A percentile compares a stretch with the other conserved stretches of the same genome.
Evolutionary conservation across 2,797 vertebrate genomes (phyloP).

Genomic region (Semotilus atromaculatus): DNA sequence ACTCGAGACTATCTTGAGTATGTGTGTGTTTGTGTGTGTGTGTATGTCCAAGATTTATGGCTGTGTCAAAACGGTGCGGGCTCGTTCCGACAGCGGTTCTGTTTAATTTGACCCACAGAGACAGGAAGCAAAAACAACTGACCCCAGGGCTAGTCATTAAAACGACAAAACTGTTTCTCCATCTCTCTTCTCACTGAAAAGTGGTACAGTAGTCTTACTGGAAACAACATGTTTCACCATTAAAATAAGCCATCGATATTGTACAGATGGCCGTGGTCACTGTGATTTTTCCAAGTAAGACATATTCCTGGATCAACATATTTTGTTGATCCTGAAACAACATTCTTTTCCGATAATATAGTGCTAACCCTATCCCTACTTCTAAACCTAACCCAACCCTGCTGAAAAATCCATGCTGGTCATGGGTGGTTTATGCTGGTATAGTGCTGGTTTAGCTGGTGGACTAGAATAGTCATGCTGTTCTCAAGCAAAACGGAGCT

Average conservation of each 20-base stretch:
- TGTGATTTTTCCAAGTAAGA: background rate
- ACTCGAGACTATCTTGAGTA: constrained; percentile 61
- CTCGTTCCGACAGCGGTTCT: constrained; percentile 53
- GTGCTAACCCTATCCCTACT: no score
- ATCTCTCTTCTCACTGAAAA: constrained; percentile 41
- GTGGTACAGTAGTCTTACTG: constrained; percentile 29
- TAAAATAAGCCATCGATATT: constrained; percentile 41
- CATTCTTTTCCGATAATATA: no score
- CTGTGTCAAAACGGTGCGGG: constrained; percentile 68
- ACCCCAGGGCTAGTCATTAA: constrained; percentile 67
- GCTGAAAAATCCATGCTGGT: no score
- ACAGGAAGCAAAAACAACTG: constrained; percentile 66
- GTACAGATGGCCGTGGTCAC: constrained; percentile 5
- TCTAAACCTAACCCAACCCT: no score
- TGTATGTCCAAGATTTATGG: constrained; percentile 66
- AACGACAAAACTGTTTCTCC: constrained; percentile 54
- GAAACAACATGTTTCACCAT: constrained; percentile 27
- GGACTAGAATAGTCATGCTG: no score
- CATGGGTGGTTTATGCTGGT: no score
- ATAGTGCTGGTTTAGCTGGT: no score
- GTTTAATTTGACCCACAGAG: constrained; percentile 78
- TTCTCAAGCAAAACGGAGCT: no score
- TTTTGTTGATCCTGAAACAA: background rate
- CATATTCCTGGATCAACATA: background rate
- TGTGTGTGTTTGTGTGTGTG: constrained; percentile 54